These are phyloP conservation scores for Corynorhinus townsendii DNA, from an alignment of 2,113 vertebrate species.

Conservation along the genomic window DNA sequence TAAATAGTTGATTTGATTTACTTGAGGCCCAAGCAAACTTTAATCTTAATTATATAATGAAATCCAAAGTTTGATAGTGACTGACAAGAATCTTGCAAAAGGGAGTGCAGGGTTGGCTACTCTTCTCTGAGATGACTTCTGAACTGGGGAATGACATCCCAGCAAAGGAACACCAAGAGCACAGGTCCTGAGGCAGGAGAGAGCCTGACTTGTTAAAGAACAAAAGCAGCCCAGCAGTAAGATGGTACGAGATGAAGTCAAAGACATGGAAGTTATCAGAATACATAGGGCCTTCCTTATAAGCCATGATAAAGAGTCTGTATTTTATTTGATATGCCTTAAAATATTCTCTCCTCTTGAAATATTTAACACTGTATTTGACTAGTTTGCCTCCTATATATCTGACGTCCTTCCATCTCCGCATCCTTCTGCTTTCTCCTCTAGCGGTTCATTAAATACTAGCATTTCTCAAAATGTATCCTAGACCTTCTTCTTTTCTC, in stretches of 20 bases:
- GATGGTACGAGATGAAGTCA: not conserved
- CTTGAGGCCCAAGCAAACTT: slow-evolving; percentile 1
- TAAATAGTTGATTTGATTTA: not conserved
- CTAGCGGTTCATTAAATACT: not conserved
- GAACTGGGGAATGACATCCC: not conserved
- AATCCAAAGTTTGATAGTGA: not conserved
- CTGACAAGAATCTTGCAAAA: not conserved
- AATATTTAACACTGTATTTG: not conserved
- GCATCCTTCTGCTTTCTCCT: not conserved
- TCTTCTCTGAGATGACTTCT: not conserved
- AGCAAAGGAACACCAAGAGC: not conserved
- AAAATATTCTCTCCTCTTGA: not conserved
- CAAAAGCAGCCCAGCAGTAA: not conserved
- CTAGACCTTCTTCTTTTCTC: not conserved
- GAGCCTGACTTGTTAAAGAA: not conserved
- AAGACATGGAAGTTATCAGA: not conserved
- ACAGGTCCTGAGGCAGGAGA: not conserved
- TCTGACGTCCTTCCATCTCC: not conserved
- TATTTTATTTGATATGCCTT: not conserved
- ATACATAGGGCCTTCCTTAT: not conserved
- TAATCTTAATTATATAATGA: not conserved
- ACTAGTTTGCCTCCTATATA: not conserved
- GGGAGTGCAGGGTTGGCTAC: not conserved
- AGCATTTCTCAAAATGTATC: not conserved
- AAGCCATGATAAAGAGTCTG: not conserved